Evolutionary conservation across 2,797 vertebrate genomes (phyloP), one percentile per base, ranked within the genome.

Genomic region (Chaetodon trifasciatus): DNA sequence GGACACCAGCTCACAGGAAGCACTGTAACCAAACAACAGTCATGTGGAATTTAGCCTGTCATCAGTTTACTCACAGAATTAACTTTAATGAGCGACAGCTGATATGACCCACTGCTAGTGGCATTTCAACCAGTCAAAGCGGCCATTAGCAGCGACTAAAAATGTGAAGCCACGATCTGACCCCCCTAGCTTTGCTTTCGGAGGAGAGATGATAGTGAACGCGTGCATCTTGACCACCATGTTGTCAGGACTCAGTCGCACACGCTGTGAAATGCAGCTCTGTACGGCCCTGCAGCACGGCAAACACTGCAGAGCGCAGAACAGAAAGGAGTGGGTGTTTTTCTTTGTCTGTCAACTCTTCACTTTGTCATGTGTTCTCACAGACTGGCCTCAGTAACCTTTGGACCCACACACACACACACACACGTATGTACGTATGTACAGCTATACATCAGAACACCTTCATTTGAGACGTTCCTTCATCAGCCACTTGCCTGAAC

Each of bases 331-430:
- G 23, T 10, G 0, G 9, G 21, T 40, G 32, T 35, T 23, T 52
- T 66, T 37, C 24, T 55, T 37, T 40, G 24, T 87, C 70, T 24
- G 7, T 53, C 16, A 37, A 69, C 57, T 35, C 40, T 66, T 49
- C 8, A 21, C 40, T 72, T 39, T 53, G 13, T 81, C 53, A 56
- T 47, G 3, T 64, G 61, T 35, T 57, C 32, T 72, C 67, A 72
- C 58, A 65, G 21, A 42, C 13, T 63, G 62, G 19, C 70, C 64
- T 81, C 28, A 0, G 3, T 67, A 46, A 71, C 71, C 69, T 82
- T 88, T 86, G 84, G 21, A 75, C 76, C n/a, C n/a, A n/a, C n/a
- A 47, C n/a, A 28, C 49, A 56, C 17, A 60, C 11, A 63, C 65
- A 50, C 23, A 72, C 58, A 32, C 19, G 10, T 3, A 15, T 24